Evolutionary conservation across 2,797 vertebrate genomes (phyloP), one percentile per base, ranked within the genome.

Genomic region (Amniataba percoides): DNA sequence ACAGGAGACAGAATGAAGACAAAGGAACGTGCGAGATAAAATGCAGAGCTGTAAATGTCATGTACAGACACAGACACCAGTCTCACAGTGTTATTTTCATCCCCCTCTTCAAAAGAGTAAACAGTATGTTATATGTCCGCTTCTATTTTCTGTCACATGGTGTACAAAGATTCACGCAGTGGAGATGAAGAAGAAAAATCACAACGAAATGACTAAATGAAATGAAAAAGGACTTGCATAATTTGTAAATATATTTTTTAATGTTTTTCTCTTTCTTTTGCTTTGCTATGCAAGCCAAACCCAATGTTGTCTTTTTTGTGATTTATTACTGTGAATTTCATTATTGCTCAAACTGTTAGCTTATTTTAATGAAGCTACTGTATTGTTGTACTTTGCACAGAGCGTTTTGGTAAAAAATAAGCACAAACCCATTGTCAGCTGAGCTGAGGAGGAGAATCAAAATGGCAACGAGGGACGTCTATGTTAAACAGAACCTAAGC

Each of bases 281-380:
- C 96, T 97, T 99, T 97, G 96, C 97, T 98, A 98, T 99, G 97
- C 97, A 99, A 99, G 94, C 94, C 96, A 95, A 97, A 95, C 96
- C 92, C 90, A 92, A 94, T 95, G 94, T 95, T 94, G 95, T 96
- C 94, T 96, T 94, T 97, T 95, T 96, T 95, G 96, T 97, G 95
- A 96, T 95, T 97, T 97, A 97, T 97, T 95, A 97, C 96, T 95
- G 96, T 98, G 96, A 96, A 96, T 96, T 96, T 96, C 94, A 84
- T 91, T 87, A 84, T 91, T 89, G 93, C 94, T 92, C 86, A 92
- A 90, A 90, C 80, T 89, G 82, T 92, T 91, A 83, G 91, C 91
- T 94, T 91, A 83, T 93, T 90, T 92, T 83, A 77, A 93, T 82
- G 78, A 90, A 92, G 90, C 93, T 94, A 93, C 88, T 87, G 89